phyloP scores from a whole-genome alignment of 2,888 invertebrate species.

The Ganaspis brasiliensis region DNA sequence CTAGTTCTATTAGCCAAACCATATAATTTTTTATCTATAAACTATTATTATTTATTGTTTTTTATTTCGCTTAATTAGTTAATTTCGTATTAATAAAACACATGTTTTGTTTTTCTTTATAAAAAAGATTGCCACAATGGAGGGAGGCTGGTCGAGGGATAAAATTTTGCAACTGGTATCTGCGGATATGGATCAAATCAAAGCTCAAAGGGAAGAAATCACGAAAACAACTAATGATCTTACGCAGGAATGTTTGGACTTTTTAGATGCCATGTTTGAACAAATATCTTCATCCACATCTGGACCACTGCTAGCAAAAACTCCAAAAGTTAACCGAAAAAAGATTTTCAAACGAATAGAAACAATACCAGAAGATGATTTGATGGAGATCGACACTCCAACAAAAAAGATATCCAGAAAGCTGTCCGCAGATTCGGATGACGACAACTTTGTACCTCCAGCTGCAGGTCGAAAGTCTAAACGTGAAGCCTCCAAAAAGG shows the following conservation, averaged over 20 bases:
- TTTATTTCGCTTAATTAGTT: too few relatives aligned
- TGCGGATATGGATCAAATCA: constrained; percentile 60
- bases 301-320: constrained; percentile 71
- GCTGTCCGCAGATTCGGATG: constrained; percentile 7
- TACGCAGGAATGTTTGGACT: constrained; percentile 58
- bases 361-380: constrained; percentile 74
- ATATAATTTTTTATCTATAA: too few relatives aligned
- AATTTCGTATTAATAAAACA: too few relatives aligned
- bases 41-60: too few relatives aligned
- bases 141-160: constrained; percentile 53
- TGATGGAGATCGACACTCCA: constrained; percentile 38
- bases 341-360: constrained; percentile 67
- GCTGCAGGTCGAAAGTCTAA: constrained; percentile 56
- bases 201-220: constrained; percentile 53
- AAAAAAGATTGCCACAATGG: constrained; percentile 7
- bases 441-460: constrained; percentile 40
- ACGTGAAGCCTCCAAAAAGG: constrained; percentile 71
- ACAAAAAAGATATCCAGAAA: constrained; percentile 26
- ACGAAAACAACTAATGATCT: constrained; percentile 51
- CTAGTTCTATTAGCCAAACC: too few relatives aligned
- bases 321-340: constrained; percentile 70
- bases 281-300: constrained; percentile 66
- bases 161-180: constrained; percentile 62
- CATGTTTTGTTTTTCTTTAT: too few relatives aligned
- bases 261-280: constrained; percentile 59